Percentiles rank a stretch among this genome's conserved stretches.
These are phyloP conservation scores for Actias luna DNA, from an alignment of 2,888 invertebrate species.

Conservation along the genomic window DNA sequence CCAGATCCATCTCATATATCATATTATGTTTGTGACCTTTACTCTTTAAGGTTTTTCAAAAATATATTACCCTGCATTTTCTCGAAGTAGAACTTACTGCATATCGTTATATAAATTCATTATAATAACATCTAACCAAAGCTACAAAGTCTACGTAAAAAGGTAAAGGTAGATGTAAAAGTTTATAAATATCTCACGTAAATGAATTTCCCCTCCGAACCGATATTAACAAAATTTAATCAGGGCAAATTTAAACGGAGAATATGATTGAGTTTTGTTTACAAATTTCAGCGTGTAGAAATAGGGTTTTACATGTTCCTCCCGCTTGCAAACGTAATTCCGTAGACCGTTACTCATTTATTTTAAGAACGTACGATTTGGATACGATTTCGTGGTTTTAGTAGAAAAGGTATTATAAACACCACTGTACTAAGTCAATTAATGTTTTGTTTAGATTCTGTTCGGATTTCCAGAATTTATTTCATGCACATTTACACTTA, in stretches of 20 bases:
- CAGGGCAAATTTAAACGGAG: constrained; percentile 1
- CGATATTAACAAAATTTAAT: constrained; percentile 6
- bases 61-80: no score
- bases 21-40: no score
- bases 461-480: neutral
- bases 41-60: no score
- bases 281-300: constrained; percentile 11
- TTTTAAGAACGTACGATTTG: neutral
- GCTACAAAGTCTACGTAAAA: neutral
- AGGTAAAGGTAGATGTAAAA: neutral
- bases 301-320: constrained; percentile 6
- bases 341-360: constrained; percentile 7
- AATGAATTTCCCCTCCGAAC: constrained; percentile 3
- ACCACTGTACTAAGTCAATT: neutral
- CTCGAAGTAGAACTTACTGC: no score
- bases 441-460: neutral
- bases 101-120: neutral
- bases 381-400: neutral
- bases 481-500: neutral
- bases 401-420: neutral
- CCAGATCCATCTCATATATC: no score
- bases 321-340: neutral
- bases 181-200: constrained; percentile 1
- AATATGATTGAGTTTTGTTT: constrained; percentile 11
- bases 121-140: neutral